These are phyloP conservation scores for Myoxocephalus aenaeus DNA, from an alignment of 2,797 vertebrate genomes.

Conservation along the genomic window DNA sequence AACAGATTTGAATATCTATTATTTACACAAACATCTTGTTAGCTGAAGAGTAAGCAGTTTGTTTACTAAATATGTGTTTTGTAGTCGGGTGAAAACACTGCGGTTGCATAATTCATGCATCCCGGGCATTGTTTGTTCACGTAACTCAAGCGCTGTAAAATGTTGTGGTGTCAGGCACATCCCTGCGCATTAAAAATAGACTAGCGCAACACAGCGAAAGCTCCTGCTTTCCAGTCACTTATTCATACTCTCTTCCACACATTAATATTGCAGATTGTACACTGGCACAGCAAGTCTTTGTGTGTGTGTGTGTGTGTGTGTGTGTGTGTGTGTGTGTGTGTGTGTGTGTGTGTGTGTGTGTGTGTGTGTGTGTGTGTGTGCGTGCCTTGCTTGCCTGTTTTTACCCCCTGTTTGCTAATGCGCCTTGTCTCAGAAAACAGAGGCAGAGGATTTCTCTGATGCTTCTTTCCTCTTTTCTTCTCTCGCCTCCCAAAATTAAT, in stretches of 20 bases:
- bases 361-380: constrained; percentile 32
- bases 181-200: constrained; percentile 87
- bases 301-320: constrained; percentile 38
- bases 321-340: constrained; percentile 29
- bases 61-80: constrained; percentile 86
- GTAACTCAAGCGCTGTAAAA: constrained; percentile 73
- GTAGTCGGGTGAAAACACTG: constrained; percentile 65
- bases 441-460: constrained; percentile 44
- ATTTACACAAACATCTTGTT: constrained; percentile 86
- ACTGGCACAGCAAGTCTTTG: constrained; percentile 52
- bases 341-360: constrained; percentile 33
- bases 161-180: constrained; percentile 77
- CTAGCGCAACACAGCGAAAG: constrained; percentile 71
- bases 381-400: background rate
- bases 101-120: constrained; percentile 83
- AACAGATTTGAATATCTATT: constrained; percentile 84
- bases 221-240: constrained; percentile 80
- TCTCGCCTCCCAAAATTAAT: constrained; percentile 72
- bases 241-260: constrained; percentile 73
- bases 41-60: constrained; percentile 83
- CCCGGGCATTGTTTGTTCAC: constrained; percentile 74
- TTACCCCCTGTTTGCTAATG: constrained; percentile 55
- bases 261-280: constrained; percentile 86
- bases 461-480: constrained; percentile 21
- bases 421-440: constrained; percentile 52